phyloP scores from a whole-genome alignment of 2,888 invertebrate genomes.

The Vesta saturnalis region DNA sequence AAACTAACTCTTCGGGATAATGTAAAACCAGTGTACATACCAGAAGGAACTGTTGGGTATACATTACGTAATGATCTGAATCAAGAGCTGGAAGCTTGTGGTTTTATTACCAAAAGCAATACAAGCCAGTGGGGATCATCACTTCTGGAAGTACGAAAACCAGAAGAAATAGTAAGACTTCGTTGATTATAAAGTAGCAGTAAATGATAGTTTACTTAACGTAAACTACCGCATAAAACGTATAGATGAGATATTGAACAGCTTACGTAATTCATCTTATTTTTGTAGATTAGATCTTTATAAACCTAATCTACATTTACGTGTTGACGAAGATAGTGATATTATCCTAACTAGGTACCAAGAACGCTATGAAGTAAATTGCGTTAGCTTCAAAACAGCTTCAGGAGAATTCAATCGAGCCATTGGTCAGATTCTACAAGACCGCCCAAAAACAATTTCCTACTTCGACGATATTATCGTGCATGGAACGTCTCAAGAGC shows the following conservation, averaged over 20 bases:
- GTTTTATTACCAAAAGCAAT: background rate
- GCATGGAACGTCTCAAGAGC: background rate
- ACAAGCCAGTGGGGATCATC: conserved; percentile 21
- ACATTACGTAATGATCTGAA: background rate
- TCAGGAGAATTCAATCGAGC: background rate
- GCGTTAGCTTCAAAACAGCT: background rate
- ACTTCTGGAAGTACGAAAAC: conserved; percentile 38
- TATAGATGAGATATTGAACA: conserved; percentile 45
- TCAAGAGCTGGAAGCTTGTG: background rate
- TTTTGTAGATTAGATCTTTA: conserved; percentile 48
- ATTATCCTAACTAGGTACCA: conserved; percentile 45
- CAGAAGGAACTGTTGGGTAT: conserved; percentile 8
- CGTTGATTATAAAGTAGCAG: conserved; percentile 44
- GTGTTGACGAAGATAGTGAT: conserved; percentile 38
- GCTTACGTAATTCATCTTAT: conserved; percentile 41
- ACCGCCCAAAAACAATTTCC: background rate
- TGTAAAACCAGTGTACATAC: background rate
- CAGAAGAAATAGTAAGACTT: conserved; percentile 36
- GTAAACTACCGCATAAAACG: conserved; percentile 38
- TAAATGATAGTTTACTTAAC: conserved; percentile 41
- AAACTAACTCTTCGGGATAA: background rate
- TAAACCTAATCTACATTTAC: conserved; percentile 47
- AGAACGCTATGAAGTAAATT: conserved; percentile 35
- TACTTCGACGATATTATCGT: background rate
- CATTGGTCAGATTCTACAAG: background rate